phyloP scores from a whole-genome alignment of 2,113 vertebrate genomes.

The Gobio gobio region DNA sequence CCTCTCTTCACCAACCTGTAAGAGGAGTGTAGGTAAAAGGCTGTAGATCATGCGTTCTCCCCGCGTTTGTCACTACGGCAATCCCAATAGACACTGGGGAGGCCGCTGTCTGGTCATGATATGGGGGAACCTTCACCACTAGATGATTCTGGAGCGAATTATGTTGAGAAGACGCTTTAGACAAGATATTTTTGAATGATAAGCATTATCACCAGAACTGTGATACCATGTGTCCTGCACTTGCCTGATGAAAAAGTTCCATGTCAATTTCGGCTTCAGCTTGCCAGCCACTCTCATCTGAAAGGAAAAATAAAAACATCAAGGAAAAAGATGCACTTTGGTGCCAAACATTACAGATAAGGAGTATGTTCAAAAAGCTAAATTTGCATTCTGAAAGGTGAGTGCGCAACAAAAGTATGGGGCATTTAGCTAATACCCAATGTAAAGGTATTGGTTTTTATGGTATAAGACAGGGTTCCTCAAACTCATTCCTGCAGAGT shows the following conservation, averaged over 20 bases:
- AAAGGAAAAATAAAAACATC: constrained; percentile 55
- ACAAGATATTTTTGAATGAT: constrained; percentile 6
- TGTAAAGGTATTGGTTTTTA: too few relatives aligned
- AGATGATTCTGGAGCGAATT: constrained; percentile 88
- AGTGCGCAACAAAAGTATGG: background rate
- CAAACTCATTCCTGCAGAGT: too few relatives aligned
- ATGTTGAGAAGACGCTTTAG: background rate
- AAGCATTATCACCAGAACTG: background rate
- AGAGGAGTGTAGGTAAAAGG: constrained; percentile 96
- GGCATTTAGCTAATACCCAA: background rate
- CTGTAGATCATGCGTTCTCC: constrained; percentile 93
- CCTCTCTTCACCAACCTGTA: constrained; percentile 77
- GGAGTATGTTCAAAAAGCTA: background rate
- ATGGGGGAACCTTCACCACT: constrained; percentile 95
- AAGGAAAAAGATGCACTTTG: background rate
- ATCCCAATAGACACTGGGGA: constrained; percentile 91
- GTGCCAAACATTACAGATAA: background rate
- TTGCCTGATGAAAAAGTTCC: constrained; percentile 99
- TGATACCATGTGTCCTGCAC: background rate
- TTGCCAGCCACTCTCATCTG: constrained; percentile 97
- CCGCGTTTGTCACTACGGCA: constrained; percentile 95
- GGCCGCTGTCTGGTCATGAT: constrained; percentile 89
- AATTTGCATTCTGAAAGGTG: background rate
- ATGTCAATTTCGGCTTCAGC: constrained; percentile 98
- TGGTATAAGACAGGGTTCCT: too few relatives aligned